Evolutionary conservation across 2,113 vertebrate genomes (phyloP).

Genomic region (Anas platyrhynchos): DNA sequence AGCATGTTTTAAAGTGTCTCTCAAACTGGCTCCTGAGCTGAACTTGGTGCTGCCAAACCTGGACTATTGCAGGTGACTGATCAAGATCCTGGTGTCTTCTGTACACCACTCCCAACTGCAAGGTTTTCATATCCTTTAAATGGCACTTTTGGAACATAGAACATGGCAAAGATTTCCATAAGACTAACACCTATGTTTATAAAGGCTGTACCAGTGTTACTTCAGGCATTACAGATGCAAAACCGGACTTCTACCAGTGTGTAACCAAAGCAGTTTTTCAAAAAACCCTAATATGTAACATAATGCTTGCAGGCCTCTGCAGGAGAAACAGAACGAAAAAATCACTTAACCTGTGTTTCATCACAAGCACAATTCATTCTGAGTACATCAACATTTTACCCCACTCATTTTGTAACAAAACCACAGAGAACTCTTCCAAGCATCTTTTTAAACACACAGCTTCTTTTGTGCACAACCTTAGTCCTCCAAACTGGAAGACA

Average conservation of each 20-base stretch:
- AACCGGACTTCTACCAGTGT: background rate
- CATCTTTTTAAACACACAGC: background rate
- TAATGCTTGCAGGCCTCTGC: background rate
- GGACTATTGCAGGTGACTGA: background rate
- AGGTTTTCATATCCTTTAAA: background rate
- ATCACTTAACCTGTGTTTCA: background rate
- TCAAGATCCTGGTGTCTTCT: background rate
- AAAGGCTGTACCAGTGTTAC: background rate
- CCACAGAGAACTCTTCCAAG: background rate
- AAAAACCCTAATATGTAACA: background rate
- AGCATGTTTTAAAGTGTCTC: background rate
- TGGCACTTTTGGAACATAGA: background rate
- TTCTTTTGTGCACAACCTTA: background rate
- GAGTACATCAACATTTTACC: background rate
- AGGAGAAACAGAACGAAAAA: background rate
- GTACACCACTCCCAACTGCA: background rate
- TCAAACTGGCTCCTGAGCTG: background rate
- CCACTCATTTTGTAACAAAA: background rate
- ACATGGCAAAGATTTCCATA: background rate
- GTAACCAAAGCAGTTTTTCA: background rate
- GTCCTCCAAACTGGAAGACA: background rate
- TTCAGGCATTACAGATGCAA: background rate
- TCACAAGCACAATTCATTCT: background rate
- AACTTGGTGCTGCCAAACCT: background rate
- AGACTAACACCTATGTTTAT: background rate